Conservation (phyloP, 2,797 vertebrate genomes). For the Falco concolor region DNA sequence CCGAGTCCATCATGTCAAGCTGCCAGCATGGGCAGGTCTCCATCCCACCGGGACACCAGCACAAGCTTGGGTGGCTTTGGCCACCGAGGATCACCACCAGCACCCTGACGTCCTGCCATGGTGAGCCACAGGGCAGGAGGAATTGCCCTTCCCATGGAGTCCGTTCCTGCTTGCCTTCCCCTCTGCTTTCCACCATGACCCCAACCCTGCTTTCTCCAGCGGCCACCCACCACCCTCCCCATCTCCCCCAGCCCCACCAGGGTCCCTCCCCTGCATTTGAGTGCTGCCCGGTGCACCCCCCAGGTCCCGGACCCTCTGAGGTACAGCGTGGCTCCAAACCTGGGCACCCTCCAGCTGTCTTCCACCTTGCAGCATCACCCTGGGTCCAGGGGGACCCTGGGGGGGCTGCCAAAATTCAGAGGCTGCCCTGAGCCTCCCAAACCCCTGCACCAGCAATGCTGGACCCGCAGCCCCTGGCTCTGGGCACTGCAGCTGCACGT, state of each 20-base stretch:
- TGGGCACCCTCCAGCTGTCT: neutral
- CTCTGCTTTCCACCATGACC: neutral
- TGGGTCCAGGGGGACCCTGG: accelerated
- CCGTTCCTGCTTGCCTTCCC: accelerated
- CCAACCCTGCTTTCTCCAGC: neutral
- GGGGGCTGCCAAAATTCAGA: neutral
- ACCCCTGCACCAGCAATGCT: neutral
- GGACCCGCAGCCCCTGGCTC: accelerated
- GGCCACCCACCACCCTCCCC: neutral
- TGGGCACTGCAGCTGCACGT: neutral
- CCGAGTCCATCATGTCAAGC: neutral
- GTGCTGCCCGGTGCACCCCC: accelerated
- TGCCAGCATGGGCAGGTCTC: neutral
- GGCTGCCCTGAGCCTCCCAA: neutral
- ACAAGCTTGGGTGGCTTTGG: neutral
- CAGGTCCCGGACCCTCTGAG: neutral
- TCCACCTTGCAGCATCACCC: neutral
- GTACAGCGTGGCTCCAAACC: neutral
- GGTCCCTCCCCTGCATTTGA: neutral
- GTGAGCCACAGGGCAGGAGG: neutral
- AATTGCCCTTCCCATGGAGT: neutral
- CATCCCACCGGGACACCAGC: neutral
- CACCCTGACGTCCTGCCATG: neutral
- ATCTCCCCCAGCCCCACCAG: neutral
- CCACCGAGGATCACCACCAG: neutral